Conservation (phyloP, 30 jellyfish, hydroid and myxozoan species). For the Mastigias papua region DNA sequence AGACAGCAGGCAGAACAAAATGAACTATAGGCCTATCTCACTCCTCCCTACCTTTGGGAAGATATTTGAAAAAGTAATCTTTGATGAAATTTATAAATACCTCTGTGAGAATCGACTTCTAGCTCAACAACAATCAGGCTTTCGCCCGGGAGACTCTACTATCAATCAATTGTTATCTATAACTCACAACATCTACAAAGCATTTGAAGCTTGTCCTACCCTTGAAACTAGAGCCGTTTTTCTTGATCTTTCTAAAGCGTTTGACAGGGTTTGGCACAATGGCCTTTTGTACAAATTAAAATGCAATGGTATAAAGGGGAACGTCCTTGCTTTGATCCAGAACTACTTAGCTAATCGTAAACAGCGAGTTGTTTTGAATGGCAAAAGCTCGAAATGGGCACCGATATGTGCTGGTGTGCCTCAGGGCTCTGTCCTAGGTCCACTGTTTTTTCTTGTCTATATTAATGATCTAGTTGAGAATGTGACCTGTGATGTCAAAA, state of each 20-base stretch:
- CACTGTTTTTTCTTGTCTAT: neutral
- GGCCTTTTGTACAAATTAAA: constrained; percentile 31
- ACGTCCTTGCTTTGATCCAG: neutral
- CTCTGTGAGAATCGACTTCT: constrained; percentile 44
- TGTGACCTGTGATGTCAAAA: constrained; percentile 22
- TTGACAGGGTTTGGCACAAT: constrained; percentile 45
- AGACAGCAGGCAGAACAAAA: constrained; percentile 48
- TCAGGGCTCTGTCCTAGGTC: constrained; percentile 7
- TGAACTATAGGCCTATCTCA: constrained; percentile 21
- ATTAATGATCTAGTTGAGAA: constrained; percentile 18
- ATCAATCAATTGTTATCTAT: constrained; percentile 40
- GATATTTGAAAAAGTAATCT: constrained; percentile 56
- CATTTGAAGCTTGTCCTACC: constrained; percentile 46
- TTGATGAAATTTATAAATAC: constrained; percentile 27
- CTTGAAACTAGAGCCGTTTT: constrained; percentile 36
- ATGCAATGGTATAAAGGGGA: constrained; percentile 38
- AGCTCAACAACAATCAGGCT: constrained; percentile 51
- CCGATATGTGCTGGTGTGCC: constrained; percentile 27
- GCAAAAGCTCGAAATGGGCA: constrained; percentile 7
- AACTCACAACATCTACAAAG: constrained; percentile 45
- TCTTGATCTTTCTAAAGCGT: constrained; percentile 13
- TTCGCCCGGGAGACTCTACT: constrained; percentile 56
- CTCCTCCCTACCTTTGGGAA: constrained; percentile 44
- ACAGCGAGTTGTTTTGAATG: constrained; percentile 13
- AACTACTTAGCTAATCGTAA: constrained; percentile 6